Base-by-base conservation (phyloP, 2,797 vertebrate genomes). In the Chaenodraco wilsoni region DNA sequence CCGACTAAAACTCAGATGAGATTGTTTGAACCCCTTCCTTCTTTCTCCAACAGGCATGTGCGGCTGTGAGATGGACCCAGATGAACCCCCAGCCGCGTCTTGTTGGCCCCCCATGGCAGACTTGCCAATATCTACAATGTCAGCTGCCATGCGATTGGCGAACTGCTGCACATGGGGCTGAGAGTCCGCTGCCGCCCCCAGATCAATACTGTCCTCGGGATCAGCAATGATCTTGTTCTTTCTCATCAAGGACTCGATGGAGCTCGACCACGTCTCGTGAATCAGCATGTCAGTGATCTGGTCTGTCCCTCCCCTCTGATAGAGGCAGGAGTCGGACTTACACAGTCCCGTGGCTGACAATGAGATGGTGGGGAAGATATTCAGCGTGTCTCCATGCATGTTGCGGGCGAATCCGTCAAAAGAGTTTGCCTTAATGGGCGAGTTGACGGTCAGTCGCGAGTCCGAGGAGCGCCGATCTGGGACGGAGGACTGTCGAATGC, bases 311-410 rank as follows among this genome's bases (percentile, higher is more conserved):
- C 96, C 95, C 68, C 95, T 94, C 83, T 95, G 94, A 86, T 99
- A 99, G 78, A 99, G 93, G 83, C 97, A 99, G 0, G 98, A 98
- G 87, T 99, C 98, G 15, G 98, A 99, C 88, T 98, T 98, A 81
- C 97, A 99, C 74, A 99, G 95, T 55, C 96, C 94, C 0, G 94
- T 90, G 10, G 96, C 96, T 27, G 96, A 95, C 46, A 94, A 91
- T 0, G 95, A 92, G 62, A 90, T 92, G 46, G 92, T 92, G 0
- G 95, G 95, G 76, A 94, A 96, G 3, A 97, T 88, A 0, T 93
- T 96, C 4, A 98, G 81, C 3, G 93, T 95, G 72, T 98, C 96
- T 19, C 91, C 95, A 14, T 91, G 94, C 57, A 94, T 90, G 56
- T 94, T 95, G 21, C 93, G 95, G n/a, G 95, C 95, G 64, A 97